A percentile compares a stretch with the other conserved stretches of the same genome.
Conservation (phyloP, 1,140 invertebrate species). For the Laupala kohalensis region DNA sequence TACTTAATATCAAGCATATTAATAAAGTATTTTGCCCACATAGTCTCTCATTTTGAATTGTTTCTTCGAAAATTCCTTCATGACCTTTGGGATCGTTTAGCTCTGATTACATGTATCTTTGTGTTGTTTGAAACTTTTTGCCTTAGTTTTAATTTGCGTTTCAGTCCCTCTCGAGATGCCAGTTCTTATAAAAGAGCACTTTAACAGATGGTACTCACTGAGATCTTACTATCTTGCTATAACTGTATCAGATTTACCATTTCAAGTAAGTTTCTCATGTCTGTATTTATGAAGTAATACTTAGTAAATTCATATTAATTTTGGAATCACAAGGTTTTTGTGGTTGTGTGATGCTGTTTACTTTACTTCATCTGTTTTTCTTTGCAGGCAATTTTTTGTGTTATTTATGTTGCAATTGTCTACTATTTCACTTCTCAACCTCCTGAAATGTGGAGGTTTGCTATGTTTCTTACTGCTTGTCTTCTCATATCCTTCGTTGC, state of each 20-base stretch:
- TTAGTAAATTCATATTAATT: too few species aligned
- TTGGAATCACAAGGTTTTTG: too few species aligned
- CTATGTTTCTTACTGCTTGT: conserved; percentile 79
- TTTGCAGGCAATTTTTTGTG: conserved; percentile 68
- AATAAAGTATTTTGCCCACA: too few species aligned
- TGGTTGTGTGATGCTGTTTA: too few species aligned
- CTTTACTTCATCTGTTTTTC: conserved; percentile 17
- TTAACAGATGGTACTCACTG: conserved; percentile 95
- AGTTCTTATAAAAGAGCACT: conserved; percentile 86
- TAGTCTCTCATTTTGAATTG: too few species aligned
- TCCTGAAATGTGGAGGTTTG: conserved; percentile 63
- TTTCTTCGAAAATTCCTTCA: too few species aligned
- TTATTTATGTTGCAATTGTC: conserved; percentile 85
- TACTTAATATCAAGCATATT: too few species aligned
- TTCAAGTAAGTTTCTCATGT: conserved; percentile 74
- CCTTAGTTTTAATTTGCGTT: conserved; percentile 28
- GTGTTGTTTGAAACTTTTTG: too few species aligned
- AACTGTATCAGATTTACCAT: conserved; percentile 89
- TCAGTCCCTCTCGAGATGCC: conserved; percentile 89
- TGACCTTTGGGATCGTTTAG: too few species aligned
- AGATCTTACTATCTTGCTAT: conserved; percentile 92
- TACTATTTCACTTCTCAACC: conserved; percentile 93
- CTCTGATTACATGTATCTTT: too few species aligned
- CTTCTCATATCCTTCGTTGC: conserved; percentile 88
- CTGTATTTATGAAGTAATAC: too few species aligned